Conservation (phyloP, 92 coral and sea anemone genomes). For the Plumapathes pennacea region DNA sequence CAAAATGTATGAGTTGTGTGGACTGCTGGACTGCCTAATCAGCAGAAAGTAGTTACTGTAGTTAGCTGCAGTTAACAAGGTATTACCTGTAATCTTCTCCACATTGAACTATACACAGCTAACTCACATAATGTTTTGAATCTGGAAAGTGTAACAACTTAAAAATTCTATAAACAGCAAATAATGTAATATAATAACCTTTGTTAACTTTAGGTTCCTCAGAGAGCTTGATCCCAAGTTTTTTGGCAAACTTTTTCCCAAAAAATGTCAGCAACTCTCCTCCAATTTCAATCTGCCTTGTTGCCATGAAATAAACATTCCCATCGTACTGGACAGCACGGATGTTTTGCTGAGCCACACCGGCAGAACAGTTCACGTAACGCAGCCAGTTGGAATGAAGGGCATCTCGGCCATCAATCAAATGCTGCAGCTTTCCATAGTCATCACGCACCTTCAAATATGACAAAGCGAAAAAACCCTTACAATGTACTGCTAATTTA, state of each 20-base stretch:
- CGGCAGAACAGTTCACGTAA: conserved; percentile 73
- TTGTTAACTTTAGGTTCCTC: conserved; percentile 32
- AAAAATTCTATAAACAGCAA: too few relatives aligned
- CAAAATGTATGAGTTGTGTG: too few relatives aligned
- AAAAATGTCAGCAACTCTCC: conserved; percentile 79
- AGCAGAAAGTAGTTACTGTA: too few relatives aligned
- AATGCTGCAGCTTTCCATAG: conserved; percentile 70
- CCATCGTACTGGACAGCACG: conserved; percentile 90
- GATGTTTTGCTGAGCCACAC: conserved; percentile 74
- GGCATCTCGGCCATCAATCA: conserved; percentile 87
- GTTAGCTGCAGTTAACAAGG: too few relatives aligned
- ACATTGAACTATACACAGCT: too few relatives aligned
- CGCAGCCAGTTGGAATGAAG: conserved; percentile 97
- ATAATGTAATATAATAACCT: too few relatives aligned
- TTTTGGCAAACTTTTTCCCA: conserved; percentile 76
- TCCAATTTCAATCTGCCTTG: conserved; percentile 67
- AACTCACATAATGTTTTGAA: too few relatives aligned
- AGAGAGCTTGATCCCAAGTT: conserved; percentile 55
- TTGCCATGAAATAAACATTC: conserved; percentile 91
- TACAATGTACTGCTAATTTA: too few relatives aligned
- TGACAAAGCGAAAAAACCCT: not conserved
- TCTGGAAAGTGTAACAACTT: too few relatives aligned
- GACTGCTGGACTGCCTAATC: too few relatives aligned
- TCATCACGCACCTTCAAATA: conserved; percentile 78
- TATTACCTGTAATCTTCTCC: too few relatives aligned